A percentile compares a stretch with the other conserved stretches of the same genome.
These are phyloP conservation scores for Pachliopta kotzebuea DNA, from an alignment of 2,888 invertebrate species.

Conservation along the genomic window DNA sequence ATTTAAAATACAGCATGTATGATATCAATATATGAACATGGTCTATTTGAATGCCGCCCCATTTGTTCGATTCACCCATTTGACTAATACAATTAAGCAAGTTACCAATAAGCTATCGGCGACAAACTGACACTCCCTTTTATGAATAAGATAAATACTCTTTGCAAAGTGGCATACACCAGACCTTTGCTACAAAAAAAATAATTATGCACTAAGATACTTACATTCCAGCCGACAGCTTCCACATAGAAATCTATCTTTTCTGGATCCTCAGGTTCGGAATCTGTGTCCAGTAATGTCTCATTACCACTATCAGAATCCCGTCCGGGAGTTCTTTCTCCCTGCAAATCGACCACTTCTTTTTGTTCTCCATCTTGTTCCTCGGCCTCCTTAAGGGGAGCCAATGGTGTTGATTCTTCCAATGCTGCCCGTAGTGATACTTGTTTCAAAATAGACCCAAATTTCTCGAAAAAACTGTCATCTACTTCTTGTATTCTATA, in stretches of 20 bases:
- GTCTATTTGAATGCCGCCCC: too few species aligned
- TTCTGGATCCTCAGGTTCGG: constrained; percentile 83
- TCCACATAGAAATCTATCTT: constrained; percentile 82
- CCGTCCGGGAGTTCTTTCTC: constrained; percentile 58
- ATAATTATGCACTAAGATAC: constrained; percentile 52
- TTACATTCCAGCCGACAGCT: constrained; percentile 88
- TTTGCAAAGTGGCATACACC: too few species aligned
- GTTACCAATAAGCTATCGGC: too few species aligned
- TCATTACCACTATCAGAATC: constrained; percentile 79
- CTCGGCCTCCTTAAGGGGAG: constrained; percentile 70
- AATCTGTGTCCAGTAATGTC: constrained; percentile 82
- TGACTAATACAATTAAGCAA: too few species aligned
- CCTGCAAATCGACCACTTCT: constrained; percentile 55
- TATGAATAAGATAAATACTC: constrained; percentile 40
- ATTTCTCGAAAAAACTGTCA: constrained; percentile 91
- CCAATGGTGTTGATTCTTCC: constrained; percentile 78
- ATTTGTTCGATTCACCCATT: too few species aligned
- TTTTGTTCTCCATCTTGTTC: constrained; percentile 69
- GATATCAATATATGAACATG: too few species aligned
- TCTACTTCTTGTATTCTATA: constrained; percentile 90
- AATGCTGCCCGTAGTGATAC: constrained; percentile 80
- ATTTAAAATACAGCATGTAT: too few species aligned
- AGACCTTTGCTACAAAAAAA: not conserved
- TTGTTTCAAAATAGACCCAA: constrained; percentile 86
- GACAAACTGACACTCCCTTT: too few species aligned